A percentile compares a stretch with the other conserved stretches of the same genome.
Conservation (phyloP, 2,797 vertebrate species). For the Danio kyathit region DNA sequence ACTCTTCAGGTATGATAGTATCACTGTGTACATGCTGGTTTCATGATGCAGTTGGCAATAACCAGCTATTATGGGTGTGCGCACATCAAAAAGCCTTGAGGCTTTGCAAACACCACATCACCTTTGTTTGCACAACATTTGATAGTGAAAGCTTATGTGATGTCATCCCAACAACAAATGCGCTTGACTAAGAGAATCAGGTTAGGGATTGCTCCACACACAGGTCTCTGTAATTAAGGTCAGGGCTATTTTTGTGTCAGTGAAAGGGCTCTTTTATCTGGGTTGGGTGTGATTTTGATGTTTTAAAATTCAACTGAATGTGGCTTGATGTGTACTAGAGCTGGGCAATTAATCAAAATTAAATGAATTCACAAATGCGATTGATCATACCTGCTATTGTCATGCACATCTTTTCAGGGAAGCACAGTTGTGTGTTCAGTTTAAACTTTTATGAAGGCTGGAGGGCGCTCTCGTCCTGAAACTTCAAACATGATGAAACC, state of each 20-base stretch:
- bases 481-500: no score
- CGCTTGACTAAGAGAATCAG: conserved; percentile 3
- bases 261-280: background rate
- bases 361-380: no score
- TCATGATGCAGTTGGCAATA: conserved; percentile 8
- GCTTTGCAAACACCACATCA: conserved; percentile 24
- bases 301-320: background rate
- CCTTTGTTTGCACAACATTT: conserved; percentile 47
- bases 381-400: no score
- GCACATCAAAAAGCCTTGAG: conserved; percentile 4
- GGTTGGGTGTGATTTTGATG: background rate
- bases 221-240: background rate
- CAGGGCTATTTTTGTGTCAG: background rate
- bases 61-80: background rate
- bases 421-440: no score
- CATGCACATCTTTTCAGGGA: no score
- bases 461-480: no score
- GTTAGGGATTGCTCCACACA: conserved; percentile 17
- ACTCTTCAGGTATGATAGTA: no score
- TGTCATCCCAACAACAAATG: conserved; percentile 15
- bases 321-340: background rate
- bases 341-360: no score
- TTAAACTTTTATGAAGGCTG: no score
- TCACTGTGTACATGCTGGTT: background rate
- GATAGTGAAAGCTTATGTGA: conserved; percentile 47